Conservation (phyloP, 2,797 vertebrate genomes). For the Tarsius wallacei region DNA sequence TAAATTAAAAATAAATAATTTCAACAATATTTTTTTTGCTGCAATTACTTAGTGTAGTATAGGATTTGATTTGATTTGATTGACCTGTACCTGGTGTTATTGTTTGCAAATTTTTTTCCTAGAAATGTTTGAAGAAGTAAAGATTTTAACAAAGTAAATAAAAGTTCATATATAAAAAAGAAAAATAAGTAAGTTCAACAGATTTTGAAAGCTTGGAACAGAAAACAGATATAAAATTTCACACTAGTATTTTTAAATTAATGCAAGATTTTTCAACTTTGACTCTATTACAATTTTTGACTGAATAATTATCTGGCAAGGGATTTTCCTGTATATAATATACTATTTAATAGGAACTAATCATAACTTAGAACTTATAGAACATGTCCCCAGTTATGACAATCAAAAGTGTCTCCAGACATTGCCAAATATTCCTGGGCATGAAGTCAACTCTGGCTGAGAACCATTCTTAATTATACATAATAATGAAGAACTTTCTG, state of each 20-base stretch:
- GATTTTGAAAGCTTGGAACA: neutral
- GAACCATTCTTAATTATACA: neutral
- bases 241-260: neutral
- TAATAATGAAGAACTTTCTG: neutral
- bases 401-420: neutral
- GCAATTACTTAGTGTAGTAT: constrained; percentile 85
- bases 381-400: neutral
- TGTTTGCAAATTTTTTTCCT: constrained; percentile 84
- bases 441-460: neutral
- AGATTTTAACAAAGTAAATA: constrained; percentile 85
- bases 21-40: constrained; percentile 49
- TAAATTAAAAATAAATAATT: too few species aligned
- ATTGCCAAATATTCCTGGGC: neutral
- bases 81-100: constrained; percentile 84
- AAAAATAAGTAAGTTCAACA: neutral
- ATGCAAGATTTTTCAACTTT: neutral
- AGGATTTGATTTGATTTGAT: constrained; percentile 73
- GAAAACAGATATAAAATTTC: neutral
- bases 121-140: constrained; percentile 71
- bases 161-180: constrained; percentile 61
- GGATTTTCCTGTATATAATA: neutral
- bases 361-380: neutral
- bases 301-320: neutral
- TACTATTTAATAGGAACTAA: neutral
- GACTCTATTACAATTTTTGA: neutral